Conservation (phyloP, 2,113 vertebrate genomes). For the Myodes glareolus region DNA sequence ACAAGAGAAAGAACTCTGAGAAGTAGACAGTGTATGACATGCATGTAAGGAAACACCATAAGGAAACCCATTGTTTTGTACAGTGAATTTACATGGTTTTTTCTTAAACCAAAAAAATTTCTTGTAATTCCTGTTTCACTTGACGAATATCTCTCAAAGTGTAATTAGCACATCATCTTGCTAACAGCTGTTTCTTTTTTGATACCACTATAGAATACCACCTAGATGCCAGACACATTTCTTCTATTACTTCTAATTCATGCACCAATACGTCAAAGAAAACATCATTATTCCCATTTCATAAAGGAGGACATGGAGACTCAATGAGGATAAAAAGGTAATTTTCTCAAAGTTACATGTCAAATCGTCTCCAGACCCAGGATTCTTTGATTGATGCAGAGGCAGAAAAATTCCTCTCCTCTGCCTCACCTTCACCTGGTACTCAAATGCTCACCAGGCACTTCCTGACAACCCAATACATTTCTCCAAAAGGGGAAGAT, state of each 20-base stretch:
- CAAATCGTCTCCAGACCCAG: not conserved
- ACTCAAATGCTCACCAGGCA: not conserved
- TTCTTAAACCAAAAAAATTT: not conserved
- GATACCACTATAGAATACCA: not conserved
- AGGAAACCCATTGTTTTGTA: not conserved
- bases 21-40: not conserved
- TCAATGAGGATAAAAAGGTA: constrained; percentile 4
- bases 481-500: not conserved
- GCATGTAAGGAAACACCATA: not conserved
- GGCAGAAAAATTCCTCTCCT: not conserved
- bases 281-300: constrained; percentile 18
- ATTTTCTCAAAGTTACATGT: not conserved
- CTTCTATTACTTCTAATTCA: constrained; percentile 30
- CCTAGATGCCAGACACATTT: not conserved
- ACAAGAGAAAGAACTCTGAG: not conserved
- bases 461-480: not conserved
- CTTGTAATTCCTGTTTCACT: not conserved
- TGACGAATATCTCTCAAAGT: not conserved
- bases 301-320: not conserved
- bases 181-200: constrained; percentile 24
- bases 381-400: not conserved
- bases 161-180: not conserved
- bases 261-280: not conserved
- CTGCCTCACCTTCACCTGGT: not conserved
- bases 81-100: not conserved